Base-by-base conservation (phyloP, 2,113 vertebrate species). In the Ctenodactylus gundi region DNA sequence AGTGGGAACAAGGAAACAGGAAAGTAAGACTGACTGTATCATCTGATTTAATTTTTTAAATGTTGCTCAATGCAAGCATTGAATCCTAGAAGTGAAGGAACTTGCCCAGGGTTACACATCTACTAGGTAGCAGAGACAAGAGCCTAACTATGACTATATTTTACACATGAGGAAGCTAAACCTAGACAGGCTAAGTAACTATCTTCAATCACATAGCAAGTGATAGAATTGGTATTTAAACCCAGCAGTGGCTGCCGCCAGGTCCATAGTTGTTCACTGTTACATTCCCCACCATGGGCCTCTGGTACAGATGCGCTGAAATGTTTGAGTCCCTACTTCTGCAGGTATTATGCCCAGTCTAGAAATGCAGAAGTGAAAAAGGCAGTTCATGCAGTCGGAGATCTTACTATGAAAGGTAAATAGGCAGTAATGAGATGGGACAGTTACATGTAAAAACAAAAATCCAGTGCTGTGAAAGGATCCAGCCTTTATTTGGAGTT, bases 161-260 rank as follows among this genome's bases (percentile, higher is more conserved):
- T 75, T 82, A 57, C 11, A 70, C n/a, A 67, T 39, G 46, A 82
- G 60, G 73, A 96, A 93, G 70, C 86, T 49, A n/a, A 85, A 80
- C 21, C 21, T 23, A 53, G n/a, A n/a, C n/a, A n/a, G 53, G 20
- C 58, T 83, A 29, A 90, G 53, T 87, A n/a, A 7, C 57, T 84
- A 58, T 75, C n/a, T 76, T 65, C 9, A 68, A 39, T 67, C 65
- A 85, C 39, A 41, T 17, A 62, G 31, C 41, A 84, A 64, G 57
- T 53, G 58, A 4, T 60, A 78, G 81, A 41, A 58, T 70, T 89
- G 49, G 34, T 39, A 36, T 86, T 93, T 65, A 77, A 72, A 58
- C 46, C n/a, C 80, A 53, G 62, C 60, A 36, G 21, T 67, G 55
- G 62, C 70, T 87, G 36, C 60, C 64, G 77, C 10, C 18, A 57